Evolutionary conservation across 2,888 invertebrate genomes (phyloP).

Genomic region (Globia sparganii): DNA sequence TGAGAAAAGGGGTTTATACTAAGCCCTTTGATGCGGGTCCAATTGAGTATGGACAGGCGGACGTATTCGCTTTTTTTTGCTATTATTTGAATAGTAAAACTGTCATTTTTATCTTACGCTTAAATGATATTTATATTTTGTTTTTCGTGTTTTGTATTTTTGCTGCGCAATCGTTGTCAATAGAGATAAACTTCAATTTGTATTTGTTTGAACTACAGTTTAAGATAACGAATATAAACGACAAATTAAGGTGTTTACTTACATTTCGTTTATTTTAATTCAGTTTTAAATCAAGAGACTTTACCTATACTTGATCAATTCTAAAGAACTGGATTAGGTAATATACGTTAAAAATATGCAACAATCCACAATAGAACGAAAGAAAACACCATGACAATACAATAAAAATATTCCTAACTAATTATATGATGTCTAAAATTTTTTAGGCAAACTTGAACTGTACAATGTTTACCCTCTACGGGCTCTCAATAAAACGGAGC

Average conservation of each 20-base stretch:
- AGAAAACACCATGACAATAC: neutral
- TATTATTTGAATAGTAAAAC: conserved; percentile 88
- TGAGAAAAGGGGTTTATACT: conserved; percentile 87
- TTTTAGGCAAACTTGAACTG: conserved; percentile 77
- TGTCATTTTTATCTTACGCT: conserved; percentile 83
- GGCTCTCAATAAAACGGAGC: conserved; percentile 84
- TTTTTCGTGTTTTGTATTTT: conserved; percentile 71
- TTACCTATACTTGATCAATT: neutral
- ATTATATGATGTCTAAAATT: conserved; percentile 76
- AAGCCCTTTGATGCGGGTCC: conserved; percentile 90
- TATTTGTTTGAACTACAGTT: neutral
- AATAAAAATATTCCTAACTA: conserved; percentile 74
- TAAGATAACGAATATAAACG: neutral
- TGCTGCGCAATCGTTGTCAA: conserved; percentile 54
- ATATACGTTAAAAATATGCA: neutral
- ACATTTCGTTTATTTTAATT: neutral
- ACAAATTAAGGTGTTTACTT: neutral
- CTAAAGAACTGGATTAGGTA: neutral
- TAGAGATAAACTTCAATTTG: conserved; percentile 34
- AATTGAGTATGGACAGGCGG: conserved; percentile 88
- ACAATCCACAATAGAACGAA: neutral
- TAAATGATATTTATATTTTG: conserved; percentile 85
- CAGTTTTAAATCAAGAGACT: neutral
- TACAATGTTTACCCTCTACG: conserved; percentile 85
- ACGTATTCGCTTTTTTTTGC: conserved; percentile 87